phyloP scores from a whole-genome alignment of 64 coral and sea anemone genomes.

The Dendronephthya gigantea region DNA sequence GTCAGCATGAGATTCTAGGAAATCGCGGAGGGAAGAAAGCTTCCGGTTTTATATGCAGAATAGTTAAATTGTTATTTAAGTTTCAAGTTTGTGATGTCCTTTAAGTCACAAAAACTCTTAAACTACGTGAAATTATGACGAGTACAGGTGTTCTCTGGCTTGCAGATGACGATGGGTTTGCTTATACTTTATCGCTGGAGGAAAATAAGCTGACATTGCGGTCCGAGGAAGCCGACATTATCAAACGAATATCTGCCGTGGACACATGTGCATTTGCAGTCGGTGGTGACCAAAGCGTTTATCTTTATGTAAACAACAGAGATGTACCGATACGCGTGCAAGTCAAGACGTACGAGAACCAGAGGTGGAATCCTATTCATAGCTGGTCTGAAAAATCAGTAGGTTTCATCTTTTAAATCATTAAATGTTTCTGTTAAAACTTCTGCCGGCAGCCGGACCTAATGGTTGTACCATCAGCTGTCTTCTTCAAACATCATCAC shows the following conservation, averaged over 20 bases:
- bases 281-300: slow-evolving; percentile 60
- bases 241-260: slow-evolving; percentile 71
- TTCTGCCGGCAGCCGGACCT: too few species aligned
- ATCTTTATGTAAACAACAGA: slow-evolving; percentile 65
- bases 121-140: not conserved
- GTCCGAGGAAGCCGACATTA: not conserved
- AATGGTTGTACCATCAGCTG: too few species aligned
- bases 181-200: not conserved
- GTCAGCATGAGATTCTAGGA: too few species aligned
- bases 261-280: slow-evolving; percentile 87
- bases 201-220: not conserved
- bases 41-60: too few species aligned
- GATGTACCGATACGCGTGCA: slow-evolving; percentile 64
- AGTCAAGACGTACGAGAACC: slow-evolving; percentile 73
- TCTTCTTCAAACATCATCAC: too few species aligned
- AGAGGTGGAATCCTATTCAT: slow-evolving; percentile 76
- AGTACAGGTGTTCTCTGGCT: not conserved
- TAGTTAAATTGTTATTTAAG: too few species aligned
- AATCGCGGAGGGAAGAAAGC: too few species aligned
- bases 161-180: not conserved
- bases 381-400: slow-evolving; percentile 83
- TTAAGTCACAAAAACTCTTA: not conserved
- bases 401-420: not conserved
- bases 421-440: too few species aligned
- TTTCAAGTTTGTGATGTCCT: not conserved